Conservation (phyloP, 1,140 invertebrate species). For the Phymorhynchus buccinoides region DNA sequence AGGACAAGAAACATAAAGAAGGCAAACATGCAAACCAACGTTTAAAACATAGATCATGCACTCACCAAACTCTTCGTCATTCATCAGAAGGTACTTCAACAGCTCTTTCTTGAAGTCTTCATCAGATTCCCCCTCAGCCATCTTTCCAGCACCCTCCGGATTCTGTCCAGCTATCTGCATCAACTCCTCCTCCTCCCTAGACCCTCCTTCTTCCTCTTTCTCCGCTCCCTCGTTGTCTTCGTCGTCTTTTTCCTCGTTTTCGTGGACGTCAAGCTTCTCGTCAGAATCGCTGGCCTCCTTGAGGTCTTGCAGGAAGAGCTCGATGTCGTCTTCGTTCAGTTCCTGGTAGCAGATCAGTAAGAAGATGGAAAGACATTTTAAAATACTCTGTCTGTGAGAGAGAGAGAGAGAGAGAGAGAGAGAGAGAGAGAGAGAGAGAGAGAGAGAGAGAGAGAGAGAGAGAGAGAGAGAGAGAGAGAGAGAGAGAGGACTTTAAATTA, state of each 20-base stretch:
- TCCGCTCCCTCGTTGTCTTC: not conserved
- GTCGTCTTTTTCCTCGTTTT: not conserved
- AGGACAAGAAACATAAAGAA: too few relatives aligned
- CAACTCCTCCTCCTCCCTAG: not conserved
- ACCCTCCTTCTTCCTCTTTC: not conserved
- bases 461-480: too few relatives aligned
- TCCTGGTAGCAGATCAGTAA: not conserved
- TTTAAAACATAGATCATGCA: not conserved
- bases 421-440: too few relatives aligned
- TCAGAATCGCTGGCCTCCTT: not conserved
- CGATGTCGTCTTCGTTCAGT: not conserved
- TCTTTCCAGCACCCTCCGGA: not conserved
- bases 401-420: too few relatives aligned
- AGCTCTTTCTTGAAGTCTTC: constrained; percentile 1
- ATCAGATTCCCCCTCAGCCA: constrained; percentile 5
- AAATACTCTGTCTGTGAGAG: too few relatives aligned
- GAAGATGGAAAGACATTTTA: not conserved
- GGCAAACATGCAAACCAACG: too few relatives aligned
- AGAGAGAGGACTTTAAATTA: too few relatives aligned
- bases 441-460: too few relatives aligned
- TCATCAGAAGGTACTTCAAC: constrained; percentile 13
- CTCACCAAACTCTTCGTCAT: constrained; percentile 8
- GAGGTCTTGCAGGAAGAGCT: constrained; percentile 22
- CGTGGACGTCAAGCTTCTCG: not conserved
- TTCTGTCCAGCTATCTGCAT: constrained; percentile 7